Conservation (phyloP, 2,797 vertebrate genomes). For the Megaceryle alcyon region DNA sequence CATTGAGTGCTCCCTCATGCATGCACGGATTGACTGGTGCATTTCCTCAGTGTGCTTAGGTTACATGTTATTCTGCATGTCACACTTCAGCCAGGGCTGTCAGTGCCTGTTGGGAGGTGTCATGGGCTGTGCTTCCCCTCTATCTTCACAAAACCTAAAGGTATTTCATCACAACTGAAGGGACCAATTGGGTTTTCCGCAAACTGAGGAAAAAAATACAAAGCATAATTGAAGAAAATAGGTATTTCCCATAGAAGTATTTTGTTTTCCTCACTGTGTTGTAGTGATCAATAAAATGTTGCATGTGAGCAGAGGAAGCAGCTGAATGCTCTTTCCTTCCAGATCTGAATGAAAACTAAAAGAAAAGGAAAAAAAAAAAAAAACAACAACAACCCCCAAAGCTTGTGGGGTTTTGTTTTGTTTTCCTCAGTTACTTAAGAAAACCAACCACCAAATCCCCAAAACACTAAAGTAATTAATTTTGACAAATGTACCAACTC, state of each 20-base stretch:
- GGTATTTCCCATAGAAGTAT: background rate
- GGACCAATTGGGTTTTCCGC: background rate
- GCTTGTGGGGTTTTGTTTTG: background rate
- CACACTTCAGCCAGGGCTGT: background rate
- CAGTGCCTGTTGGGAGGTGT: background rate
- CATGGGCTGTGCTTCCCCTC: rapidly evolving
- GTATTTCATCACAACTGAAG: background rate
- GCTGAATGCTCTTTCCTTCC: background rate
- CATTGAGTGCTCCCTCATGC: rapidly evolving
- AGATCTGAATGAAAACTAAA: background rate
- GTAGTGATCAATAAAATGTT: background rate
- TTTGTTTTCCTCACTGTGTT: background rate
- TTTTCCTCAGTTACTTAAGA: background rate
- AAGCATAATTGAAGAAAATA: background rate
- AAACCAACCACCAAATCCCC: background rate
- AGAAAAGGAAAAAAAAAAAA: background rate
- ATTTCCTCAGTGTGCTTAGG: background rate
- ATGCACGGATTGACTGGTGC: background rate
- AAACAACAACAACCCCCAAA: background rate
- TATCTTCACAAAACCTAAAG: background rate
- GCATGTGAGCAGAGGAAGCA: background rate
- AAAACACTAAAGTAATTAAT: background rate
- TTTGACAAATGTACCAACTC: background rate
- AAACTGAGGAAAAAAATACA: background rate
- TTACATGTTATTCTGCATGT: background rate